phyloP scores from a whole-genome alignment of 1,140 invertebrate species.

The Eubasilissa regina region DNA sequence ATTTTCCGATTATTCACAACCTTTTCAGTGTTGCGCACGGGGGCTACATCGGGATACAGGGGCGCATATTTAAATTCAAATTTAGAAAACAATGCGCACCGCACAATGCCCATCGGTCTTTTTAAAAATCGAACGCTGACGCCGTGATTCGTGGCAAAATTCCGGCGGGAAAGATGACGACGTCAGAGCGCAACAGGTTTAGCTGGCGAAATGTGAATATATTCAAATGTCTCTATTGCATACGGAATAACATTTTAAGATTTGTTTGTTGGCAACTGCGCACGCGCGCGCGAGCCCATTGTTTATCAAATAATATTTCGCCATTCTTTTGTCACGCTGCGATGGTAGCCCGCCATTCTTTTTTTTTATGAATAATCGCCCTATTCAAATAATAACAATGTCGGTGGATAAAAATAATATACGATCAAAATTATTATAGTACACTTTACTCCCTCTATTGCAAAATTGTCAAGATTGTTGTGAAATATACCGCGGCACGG shows the following conservation, averaged over 20 bases:
- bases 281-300: constrained; percentile 41
- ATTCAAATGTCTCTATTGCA: constrained; percentile 23
- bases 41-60: background rate
- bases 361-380: constrained; percentile 5
- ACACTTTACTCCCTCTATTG: too few relatives aligned
- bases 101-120: background rate
- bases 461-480: too few relatives aligned
- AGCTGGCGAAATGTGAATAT: constrained; percentile 24
- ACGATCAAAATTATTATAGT: too few relatives aligned
- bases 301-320: constrained; percentile 45
- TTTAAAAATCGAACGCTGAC: constrained; percentile 14
- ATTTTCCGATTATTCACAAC: too few relatives aligned
- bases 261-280: constrained; percentile 29
- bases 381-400: background rate
- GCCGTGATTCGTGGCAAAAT: background rate
- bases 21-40: too few relatives aligned
- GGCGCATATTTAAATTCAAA: background rate
- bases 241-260: constrained; percentile 5
- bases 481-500: too few relatives aligned
- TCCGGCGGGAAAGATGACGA: constrained; percentile 4
- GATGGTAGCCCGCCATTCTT: constrained; percentile 2
- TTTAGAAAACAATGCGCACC: background rate
- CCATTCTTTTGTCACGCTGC: constrained; percentile 37
- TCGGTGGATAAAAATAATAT: too few relatives aligned
- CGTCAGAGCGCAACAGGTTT: constrained; percentile 6